Base-by-base conservation (phyloP, 64 coral and sea anemone genomes). In the Stylophora pistillata region DNA sequence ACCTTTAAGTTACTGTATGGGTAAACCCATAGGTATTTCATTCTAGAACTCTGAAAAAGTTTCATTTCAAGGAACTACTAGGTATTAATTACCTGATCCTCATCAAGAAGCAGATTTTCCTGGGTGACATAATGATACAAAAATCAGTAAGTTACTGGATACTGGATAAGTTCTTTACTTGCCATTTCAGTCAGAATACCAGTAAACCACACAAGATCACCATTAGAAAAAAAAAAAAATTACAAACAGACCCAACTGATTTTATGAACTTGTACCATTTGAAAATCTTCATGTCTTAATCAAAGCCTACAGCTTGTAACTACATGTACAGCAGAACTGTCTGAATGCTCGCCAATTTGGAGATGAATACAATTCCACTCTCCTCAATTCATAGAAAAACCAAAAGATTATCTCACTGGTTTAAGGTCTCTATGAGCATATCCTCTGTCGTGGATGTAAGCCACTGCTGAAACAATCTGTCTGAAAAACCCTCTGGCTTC, bases 401-500 rank as follows among this genome's bases (percentile, higher is more conserved):
- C 52, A 25, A 56, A 23, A 32, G 13, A 30, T 4, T 75, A 27
- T 10, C 96, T 82, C 81, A 98, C 96, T 20, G 96, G 96, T 89
- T 98, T 98, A 62, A 98, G 86, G 71, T 98, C 96, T 74, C 96
- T 77, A 78, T 98, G 96, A 66, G 96, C 96, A 95, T 98, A 98
- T 59, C 96, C 96, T 81, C 78, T 92, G 21, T 98, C 96, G 73
- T 98, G 96, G 47, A 98, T 98, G 47, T 98, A 98, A 32, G 93
- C 96, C 23, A 98, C 96, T 72, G 96, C 96, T 60, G 96, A 92
- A 77, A 98, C 89, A 37, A 98, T 98, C 72, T 98, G 96, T n/a
- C 96, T 93, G 21, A 98, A 92, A 76, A 98, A 98, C 25, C 90
- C 89, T 65, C 96, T 78, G 20, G 96, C 96, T 58, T 98, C 96